phyloP scores from a whole-genome alignment of 2,113 vertebrate genomes.

The Prionailurus viverrinus region DNA sequence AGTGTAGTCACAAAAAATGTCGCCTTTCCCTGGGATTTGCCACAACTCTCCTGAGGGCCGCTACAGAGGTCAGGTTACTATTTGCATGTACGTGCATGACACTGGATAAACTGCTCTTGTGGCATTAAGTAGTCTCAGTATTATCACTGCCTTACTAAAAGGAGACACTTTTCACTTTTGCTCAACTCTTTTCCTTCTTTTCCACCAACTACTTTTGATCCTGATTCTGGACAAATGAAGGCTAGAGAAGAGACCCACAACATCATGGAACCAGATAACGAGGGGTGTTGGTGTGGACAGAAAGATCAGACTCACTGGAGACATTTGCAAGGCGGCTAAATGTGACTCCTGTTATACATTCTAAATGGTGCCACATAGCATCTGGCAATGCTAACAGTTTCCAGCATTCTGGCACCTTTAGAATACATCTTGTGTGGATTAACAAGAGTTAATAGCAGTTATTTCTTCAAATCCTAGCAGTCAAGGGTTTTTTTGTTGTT shows the following conservation, averaged over 20 bases:
- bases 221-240: neutral
- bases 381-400: neutral
- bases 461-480: neutral
- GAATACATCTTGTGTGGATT: neutral
- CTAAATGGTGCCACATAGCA: neutral
- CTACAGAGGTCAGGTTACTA: neutral
- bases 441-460: neutral
- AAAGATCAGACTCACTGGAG: neutral
- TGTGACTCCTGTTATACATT: neutral
- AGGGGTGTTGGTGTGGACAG: neutral
- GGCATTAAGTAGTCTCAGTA: neutral
- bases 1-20: neutral
- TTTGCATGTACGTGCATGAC: too few species aligned
- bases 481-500: neutral
- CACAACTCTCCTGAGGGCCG: neutral
- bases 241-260: neutral
- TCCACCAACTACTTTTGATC: neutral
- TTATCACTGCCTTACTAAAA: neutral
- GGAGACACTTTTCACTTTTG: neutral
- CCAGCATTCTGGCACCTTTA: neutral
- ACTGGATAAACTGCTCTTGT: neutral
- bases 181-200: neutral
- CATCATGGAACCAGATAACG: neutral
- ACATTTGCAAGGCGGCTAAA: neutral
- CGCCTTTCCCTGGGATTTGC: neutral